phyloP scores from a whole-genome alignment of 2,888 invertebrate genomes.

The Achlya flavicornis region DNA sequence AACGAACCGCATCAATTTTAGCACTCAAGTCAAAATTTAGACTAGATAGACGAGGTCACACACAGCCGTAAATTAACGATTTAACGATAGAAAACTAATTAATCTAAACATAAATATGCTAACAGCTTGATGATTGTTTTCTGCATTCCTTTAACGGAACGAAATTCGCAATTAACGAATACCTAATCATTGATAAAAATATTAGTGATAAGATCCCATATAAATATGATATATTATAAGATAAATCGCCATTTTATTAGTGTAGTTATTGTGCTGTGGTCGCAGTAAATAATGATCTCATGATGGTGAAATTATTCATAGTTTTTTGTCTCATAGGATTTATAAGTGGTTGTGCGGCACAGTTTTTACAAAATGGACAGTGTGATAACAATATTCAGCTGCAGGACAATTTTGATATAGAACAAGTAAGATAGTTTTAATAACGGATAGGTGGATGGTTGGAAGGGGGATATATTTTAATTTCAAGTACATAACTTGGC shows the following conservation, averaged over 20 bases:
- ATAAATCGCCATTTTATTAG: conserved; percentile 53
- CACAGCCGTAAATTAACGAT: too few species aligned
- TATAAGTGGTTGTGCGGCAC: conserved; percentile 53
- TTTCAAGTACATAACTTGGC: too few species aligned
- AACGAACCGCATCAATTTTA: too few species aligned
- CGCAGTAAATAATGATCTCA: conserved; percentile 56
- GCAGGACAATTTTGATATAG: conserved; percentile 41
- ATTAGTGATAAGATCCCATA: conserved; percentile 55
- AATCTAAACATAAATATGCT: not conserved
- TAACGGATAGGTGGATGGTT: too few species aligned
- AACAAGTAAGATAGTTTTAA: conserved; percentile 45
- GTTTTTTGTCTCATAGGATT: conserved; percentile 54
- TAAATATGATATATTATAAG: conserved; percentile 54
- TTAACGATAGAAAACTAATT: not conserved
- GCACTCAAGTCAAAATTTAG: too few species aligned
- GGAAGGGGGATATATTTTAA: too few species aligned
- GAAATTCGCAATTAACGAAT: conserved; percentile 20
- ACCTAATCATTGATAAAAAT: conserved; percentile 16
- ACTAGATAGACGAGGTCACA: too few species aligned
- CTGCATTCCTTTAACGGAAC: not conserved
- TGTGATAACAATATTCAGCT: conserved; percentile 50
- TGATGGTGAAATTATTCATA: conserved; percentile 54
- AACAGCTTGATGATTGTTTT: not conserved
- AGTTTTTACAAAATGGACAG: conserved; percentile 60
- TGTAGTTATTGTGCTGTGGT: conserved; percentile 48